These are phyloP conservation scores for Megalops cyprinoides DNA, from an alignment of 2,797 vertebrate species.

Conservation along the genomic window DNA sequence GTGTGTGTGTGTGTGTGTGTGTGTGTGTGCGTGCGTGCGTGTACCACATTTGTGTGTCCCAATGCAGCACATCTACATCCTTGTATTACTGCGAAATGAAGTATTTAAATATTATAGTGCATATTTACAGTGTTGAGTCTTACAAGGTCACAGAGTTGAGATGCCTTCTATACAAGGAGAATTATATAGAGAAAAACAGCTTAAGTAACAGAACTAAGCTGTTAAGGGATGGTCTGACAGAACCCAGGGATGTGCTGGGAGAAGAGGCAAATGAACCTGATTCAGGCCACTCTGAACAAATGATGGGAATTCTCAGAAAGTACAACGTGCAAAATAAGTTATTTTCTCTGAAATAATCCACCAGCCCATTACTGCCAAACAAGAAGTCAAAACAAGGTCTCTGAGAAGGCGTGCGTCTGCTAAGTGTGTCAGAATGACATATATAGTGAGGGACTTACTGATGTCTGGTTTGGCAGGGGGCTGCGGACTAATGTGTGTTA, in stretches of 20 bases:
- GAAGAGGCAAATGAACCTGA: background rate
- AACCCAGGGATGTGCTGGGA: background rate
- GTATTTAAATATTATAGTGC: background rate
- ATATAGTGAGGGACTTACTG: background rate
- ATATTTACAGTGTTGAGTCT: background rate
- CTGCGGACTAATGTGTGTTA: background rate
- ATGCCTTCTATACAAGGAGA: background rate
- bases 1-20: background rate
- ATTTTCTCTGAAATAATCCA: background rate
- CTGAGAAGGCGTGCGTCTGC: background rate
- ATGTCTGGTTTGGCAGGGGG: background rate
- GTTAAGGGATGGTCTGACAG: background rate
- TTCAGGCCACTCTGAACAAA: background rate
- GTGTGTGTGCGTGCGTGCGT: background rate
- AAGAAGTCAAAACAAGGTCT: background rate
- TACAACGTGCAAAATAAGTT: background rate
- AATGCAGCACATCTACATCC: background rate
- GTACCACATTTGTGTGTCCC: background rate
- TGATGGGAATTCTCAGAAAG: too few relatives aligned
- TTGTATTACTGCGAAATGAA: background rate
- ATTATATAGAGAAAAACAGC: background rate
- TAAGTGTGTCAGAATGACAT: too few relatives aligned
- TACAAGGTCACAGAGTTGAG: background rate
- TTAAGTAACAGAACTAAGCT: background rate
- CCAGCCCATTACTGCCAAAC: background rate